These are phyloP conservation scores for Macaria notata DNA, from an alignment of 2,888 invertebrate genomes.

Conservation along the genomic window DNA sequence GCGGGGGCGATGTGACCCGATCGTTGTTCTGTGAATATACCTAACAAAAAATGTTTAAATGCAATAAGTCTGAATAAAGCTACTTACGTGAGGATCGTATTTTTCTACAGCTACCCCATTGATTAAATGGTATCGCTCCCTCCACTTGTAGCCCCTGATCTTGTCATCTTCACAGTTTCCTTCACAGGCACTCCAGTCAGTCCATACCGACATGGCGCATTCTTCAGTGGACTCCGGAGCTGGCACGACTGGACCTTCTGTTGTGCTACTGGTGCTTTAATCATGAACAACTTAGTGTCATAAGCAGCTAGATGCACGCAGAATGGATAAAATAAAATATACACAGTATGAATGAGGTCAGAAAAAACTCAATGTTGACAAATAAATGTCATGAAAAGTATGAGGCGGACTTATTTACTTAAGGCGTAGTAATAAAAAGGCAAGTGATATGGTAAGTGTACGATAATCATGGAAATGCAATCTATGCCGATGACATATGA, in stretches of 20 bases:
- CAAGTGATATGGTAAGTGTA: background rate
- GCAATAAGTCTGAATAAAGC: background rate
- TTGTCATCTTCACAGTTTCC: slow-evolving; percentile 56
- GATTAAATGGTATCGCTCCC: slow-evolving; percentile 67
- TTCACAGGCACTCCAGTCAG: slow-evolving; percentile 67
- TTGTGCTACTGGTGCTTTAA: slow-evolving; percentile 23
- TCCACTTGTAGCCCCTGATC: slow-evolving; percentile 57
- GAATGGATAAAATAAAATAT: too few relatives aligned
- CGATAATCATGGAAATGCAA: too few relatives aligned
- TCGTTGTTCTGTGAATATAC: too few relatives aligned
- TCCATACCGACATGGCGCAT: slow-evolving; percentile 66
- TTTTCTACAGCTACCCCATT: slow-evolving; percentile 67
- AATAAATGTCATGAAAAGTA: too few relatives aligned
- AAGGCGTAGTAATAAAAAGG: background rate
- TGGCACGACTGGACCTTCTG: slow-evolving; percentile 51
- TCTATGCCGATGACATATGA: slow-evolving; percentile 8
- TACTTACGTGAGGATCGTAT: slow-evolving; percentile 64
- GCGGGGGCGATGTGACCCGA: too few relatives aligned
- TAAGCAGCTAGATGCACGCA: too few relatives aligned
- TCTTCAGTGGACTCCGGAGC: slow-evolving; percentile 58
- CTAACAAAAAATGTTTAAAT: background rate
- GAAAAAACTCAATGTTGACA: too few relatives aligned
- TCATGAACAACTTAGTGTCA: too few relatives aligned
- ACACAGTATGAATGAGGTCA: too few relatives aligned
- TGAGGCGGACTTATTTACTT: background rate